Conservation (phyloP, 2,113 vertebrate species). For the Suricata suricatta region DNA sequence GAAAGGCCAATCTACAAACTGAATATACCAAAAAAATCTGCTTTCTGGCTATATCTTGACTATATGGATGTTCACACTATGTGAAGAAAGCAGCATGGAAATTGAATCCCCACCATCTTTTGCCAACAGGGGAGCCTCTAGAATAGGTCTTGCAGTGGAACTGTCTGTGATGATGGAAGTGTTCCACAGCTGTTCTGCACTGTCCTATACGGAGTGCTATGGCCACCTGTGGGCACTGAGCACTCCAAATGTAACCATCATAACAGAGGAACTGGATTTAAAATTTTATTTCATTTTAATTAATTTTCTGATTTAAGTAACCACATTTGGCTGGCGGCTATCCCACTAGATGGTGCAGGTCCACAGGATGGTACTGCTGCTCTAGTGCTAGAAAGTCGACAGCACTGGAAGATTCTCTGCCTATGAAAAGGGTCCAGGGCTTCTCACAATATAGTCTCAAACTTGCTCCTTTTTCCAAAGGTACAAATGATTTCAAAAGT, state of each 20-base stretch:
- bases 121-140: neutral
- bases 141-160: neutral
- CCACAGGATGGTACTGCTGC: too few species aligned
- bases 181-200: neutral
- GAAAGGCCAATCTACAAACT: neutral
- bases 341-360: neutral
- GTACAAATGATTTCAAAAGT: neutral
- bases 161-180: neutral
- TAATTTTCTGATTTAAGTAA: neutral
- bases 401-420: neutral
- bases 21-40: neutral
- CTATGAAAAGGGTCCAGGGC: neutral
- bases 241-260: neutral
- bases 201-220: neutral
- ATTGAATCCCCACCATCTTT: neutral
- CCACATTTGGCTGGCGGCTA: neutral
- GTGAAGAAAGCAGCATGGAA: neutral
- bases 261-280: neutral
- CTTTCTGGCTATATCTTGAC: neutral
- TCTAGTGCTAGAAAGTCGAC: neutral
- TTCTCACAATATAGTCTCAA: neutral
- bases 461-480: neutral
- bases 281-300: neutral
- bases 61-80: fast-evolving
- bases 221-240: neutral